Conservation (phyloP, 2,113 vertebrate species). For the Pteruthius melanotis region DNA sequence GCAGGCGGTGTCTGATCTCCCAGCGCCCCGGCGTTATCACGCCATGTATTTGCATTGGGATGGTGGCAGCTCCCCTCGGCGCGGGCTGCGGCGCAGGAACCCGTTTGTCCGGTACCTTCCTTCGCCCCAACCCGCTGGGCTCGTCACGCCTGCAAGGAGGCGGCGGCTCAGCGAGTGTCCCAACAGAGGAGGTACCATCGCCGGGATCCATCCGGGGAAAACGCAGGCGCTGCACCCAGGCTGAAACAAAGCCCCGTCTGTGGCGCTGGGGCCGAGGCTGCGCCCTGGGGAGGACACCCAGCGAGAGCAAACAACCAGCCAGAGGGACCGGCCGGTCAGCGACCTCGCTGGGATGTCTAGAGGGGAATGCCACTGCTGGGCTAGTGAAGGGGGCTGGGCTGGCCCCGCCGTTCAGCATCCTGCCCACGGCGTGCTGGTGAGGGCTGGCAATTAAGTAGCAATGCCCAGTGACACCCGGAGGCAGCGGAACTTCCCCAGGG, state of each 20-base stretch:
- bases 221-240: not conserved
- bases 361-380: not conserved
- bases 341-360: not conserved
- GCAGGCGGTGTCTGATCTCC: not conserved
- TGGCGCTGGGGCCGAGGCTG: not conserved
- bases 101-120: constrained; percentile 19
- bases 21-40: not conserved
- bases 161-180: not conserved
- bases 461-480: rapidly evolving
- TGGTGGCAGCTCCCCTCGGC: not conserved
- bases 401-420: not conserved
- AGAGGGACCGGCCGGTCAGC: not conserved
- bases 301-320: not conserved
- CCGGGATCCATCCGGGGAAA: not conserved
- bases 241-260: constrained; percentile 11
- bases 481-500: rapidly evolving
- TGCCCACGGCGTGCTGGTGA: not conserved
- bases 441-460: rapidly evolving
- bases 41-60: not conserved
- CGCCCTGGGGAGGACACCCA: not conserved
- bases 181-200: not conserved
- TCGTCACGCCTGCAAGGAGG: not conserved
- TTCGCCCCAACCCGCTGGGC: not conserved
- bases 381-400: not conserved
- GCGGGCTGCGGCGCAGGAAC: not conserved